Evolutionary conservation across 2,113 vertebrate genomes (phyloP).

Genomic region (Porphyrio hochstetteri): DNA sequence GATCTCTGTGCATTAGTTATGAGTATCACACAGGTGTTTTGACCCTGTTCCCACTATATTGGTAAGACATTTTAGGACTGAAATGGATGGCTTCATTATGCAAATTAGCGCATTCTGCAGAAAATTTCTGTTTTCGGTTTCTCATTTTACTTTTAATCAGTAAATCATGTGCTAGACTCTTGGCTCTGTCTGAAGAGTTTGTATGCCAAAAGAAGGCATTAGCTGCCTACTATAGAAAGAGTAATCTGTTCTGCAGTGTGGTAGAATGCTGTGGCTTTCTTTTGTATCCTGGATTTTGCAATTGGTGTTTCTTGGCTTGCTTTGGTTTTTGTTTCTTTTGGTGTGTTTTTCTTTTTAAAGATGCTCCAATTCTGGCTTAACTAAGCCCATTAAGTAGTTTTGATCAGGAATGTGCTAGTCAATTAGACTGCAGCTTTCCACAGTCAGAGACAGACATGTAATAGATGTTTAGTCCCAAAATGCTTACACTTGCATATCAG

Average conservation of each 20-base stretch:
- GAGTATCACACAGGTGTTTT: not conserved
- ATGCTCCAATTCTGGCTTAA: not conserved
- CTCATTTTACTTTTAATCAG: slow-evolving; percentile 57
- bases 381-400: not conserved
- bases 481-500: not conserved
- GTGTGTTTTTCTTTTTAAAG: not conserved
- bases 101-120: slow-evolving; percentile 26
- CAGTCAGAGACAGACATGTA: not conserved
- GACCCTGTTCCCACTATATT: not conserved
- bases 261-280: slow-evolving; percentile 8
- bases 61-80: not conserved
- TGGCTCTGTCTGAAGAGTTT: slow-evolving; percentile 35
- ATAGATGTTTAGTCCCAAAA: not conserved
- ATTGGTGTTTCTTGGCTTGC: not conserved
- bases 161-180: slow-evolving; percentile 50
- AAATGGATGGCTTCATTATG: slow-evolving; percentile 13
- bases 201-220: slow-evolving; percentile 55
- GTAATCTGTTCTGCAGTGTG: slow-evolving; percentile 9
- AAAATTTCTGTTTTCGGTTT: slow-evolving; percentile 45
- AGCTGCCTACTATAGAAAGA: slow-evolving; percentile 32
- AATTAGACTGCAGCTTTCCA: not conserved
- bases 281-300: slow-evolving; percentile 30
- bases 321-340: not conserved
- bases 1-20: not conserved
- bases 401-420: not conserved